Evolutionary conservation across 2,888 invertebrate species (phyloP), one percentile per base, ranked within the genome.

Genomic region (Pristionchus mayeri): DNA sequence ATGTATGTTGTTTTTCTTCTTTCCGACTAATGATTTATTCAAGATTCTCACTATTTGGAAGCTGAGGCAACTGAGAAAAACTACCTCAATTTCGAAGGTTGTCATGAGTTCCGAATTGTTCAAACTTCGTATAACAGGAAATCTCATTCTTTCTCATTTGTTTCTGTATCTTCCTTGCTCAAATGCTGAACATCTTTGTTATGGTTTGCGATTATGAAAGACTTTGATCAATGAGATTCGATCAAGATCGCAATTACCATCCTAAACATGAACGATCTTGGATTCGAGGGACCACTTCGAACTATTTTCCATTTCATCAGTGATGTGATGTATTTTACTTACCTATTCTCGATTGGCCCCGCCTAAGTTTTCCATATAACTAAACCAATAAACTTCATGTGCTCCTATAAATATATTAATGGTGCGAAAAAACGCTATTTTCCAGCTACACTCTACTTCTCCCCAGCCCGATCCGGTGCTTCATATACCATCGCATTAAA

Each of bases 371-470:
- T 3, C 37, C n/a, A n/a, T 30, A 60, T 13, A 2, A 30, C 4
- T 27, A 60, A 30, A 16, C 30, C n/a, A n/a, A n/a, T n/a, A n/a
- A n/a, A n/a, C n/a, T n/a, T n/a, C n/a, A n/a, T n/a, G n/a, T n/a
- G n/a, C n/a, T n/a, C n/a, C n/a, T 54, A 4, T 54, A 54, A 7
- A 54, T 54, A 6, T 34, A 13, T 67, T 37, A 18, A 1, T 11
- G 24, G 18, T 37, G 18, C 37, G 3, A 1, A 37, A 67, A 34
- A 0, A 24, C 27, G 27, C 24, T 6, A 0, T 27, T n/a, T 63
- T 63, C 21, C 67, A 67, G 67, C 18, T 67, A 67, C 67, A 67
- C 67, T 3, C 67, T 67, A 21, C 37, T 40, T n/a, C 67, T 67
- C 7, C 67, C 67, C n/a, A 40, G 67, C 13, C 67, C 67, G 9